phyloP scores from a whole-genome alignment of 2,797 vertebrate species.

The Brachyalestes nurse region DNA sequence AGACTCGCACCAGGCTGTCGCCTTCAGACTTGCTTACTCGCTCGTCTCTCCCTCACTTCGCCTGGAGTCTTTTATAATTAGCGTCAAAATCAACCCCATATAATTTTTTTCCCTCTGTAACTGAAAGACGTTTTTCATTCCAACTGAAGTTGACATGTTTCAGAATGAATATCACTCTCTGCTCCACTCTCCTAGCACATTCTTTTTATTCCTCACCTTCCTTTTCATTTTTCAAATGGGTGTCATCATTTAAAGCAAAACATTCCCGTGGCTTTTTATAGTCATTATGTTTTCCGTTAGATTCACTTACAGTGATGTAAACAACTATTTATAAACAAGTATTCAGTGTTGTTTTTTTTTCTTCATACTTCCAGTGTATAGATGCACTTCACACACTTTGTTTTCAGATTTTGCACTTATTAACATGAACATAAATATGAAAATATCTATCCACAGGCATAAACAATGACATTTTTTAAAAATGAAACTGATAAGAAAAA shows the following conservation, averaged over 20 bases:
- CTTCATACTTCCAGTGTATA: too few species aligned
- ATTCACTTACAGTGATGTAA: neutral
- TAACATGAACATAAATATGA: neutral
- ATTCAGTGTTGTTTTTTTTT: too few species aligned
- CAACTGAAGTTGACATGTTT: constrained; percentile 43
- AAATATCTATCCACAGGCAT: neutral
- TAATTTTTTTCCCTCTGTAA: constrained; percentile 48
- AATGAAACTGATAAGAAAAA: neutral
- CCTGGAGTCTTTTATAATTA: constrained; percentile 70
- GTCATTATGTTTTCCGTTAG: constrained; percentile 14
- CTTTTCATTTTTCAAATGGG: too few species aligned
- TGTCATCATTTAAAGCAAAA: constrained; percentile 41
- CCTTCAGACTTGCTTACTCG: constrained; percentile 56
- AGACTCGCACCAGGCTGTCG: constrained; percentile 58
- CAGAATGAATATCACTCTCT: constrained; percentile 53
- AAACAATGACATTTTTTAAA: too few species aligned
- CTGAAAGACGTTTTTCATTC: constrained; percentile 43
- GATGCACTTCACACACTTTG: too few species aligned
- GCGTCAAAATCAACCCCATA: constrained; percentile 58
- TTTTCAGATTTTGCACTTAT: too few species aligned
- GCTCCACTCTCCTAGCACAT: constrained; percentile 44
- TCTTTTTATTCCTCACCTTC: constrained; percentile 9
- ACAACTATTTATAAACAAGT: too few species aligned
- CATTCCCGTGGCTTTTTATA: constrained; percentile 22
- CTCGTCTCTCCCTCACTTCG: constrained; percentile 51